Conservation (phyloP, 2,113 vertebrate species). For the Nettapus auritus region DNA sequence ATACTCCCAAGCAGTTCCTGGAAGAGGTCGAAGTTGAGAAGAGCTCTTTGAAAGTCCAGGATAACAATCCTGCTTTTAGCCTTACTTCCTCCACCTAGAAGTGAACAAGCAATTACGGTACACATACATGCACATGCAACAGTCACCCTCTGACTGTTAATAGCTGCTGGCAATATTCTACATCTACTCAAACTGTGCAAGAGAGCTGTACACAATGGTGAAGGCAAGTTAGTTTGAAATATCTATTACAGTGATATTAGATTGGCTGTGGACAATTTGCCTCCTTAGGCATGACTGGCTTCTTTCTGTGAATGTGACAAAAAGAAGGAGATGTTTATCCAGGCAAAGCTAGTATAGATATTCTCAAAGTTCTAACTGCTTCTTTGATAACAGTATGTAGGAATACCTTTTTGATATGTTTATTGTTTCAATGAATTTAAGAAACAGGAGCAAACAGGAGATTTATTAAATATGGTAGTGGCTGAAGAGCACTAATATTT, state of each 20-base stretch:
- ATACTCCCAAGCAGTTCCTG: too few relatives aligned
- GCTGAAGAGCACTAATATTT: neutral
- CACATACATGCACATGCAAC: neutral
- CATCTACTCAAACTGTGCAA: neutral
- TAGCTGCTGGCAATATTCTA: neutral
- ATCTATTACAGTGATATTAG: neutral
- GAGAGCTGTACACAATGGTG: neutral
- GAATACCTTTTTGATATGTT: neutral
- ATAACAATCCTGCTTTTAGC: too few relatives aligned
- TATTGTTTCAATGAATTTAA: neutral
- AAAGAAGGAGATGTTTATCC: neutral
- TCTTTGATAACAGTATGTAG: neutral
- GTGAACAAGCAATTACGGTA: neutral
- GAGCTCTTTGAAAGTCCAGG: too few relatives aligned
- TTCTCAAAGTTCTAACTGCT: neutral
- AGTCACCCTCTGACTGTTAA: neutral
- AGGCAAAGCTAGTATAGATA: neutral
- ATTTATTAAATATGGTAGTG: neutral
- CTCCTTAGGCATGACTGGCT: neutral
- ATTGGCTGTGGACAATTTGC: neutral
- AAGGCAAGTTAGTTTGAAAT: neutral
- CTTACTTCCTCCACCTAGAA: too few relatives aligned
- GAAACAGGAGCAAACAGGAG: neutral
- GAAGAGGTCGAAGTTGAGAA: too few relatives aligned
- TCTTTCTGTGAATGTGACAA: neutral